phyloP scores from a whole-genome alignment of 2,888 invertebrate species.

The Pyrgus malvae region DNA sequence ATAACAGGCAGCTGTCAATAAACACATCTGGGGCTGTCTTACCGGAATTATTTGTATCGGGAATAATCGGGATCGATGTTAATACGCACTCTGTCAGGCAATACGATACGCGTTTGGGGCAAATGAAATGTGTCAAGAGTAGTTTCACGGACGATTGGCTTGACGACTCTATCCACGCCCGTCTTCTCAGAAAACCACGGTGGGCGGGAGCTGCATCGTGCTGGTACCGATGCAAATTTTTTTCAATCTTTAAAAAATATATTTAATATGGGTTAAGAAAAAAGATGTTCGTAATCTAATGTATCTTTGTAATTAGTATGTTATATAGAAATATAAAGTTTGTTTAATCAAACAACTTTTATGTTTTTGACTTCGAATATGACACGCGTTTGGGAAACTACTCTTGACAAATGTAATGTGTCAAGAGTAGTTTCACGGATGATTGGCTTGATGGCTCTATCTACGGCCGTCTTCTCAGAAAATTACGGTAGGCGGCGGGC shows the following conservation, averaged over 20 bases:
- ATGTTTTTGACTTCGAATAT: too few relatives aligned
- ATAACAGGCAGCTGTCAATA: slow-evolving; percentile 16
- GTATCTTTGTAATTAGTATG: too few relatives aligned
- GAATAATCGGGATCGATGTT: slow-evolving; percentile 36
- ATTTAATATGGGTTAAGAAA: too few relatives aligned
- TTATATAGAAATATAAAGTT: too few relatives aligned
- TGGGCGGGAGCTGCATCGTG: slow-evolving; percentile 15
- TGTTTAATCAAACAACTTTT: too few relatives aligned
- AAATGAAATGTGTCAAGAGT: slow-evolving; percentile 75
- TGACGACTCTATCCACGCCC: slow-evolving; percentile 31
- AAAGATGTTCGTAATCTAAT: too few relatives aligned
- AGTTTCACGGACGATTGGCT: slow-evolving; percentile 73
- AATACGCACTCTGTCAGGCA: slow-evolving; percentile 47
- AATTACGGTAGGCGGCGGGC: slow-evolving; percentile 33
- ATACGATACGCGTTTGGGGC: slow-evolving; percentile 52
- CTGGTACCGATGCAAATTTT: not conserved
- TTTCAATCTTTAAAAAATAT: not conserved
- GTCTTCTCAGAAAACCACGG: slow-evolving; percentile 40
- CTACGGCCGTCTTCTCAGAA: slow-evolving; percentile 38
- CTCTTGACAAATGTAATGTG: slow-evolving; percentile 76
- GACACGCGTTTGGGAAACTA: slow-evolving; percentile 52
- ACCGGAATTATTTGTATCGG: slow-evolving; percentile 31
- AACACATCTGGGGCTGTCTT: slow-evolving; percentile 18
- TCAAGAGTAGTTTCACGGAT: slow-evolving; percentile 74
- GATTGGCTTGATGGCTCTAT: slow-evolving; percentile 50